Evolutionary conservation across 2,113 vertebrate species (phyloP).

Genomic region (Glareola pratincola): DNA sequence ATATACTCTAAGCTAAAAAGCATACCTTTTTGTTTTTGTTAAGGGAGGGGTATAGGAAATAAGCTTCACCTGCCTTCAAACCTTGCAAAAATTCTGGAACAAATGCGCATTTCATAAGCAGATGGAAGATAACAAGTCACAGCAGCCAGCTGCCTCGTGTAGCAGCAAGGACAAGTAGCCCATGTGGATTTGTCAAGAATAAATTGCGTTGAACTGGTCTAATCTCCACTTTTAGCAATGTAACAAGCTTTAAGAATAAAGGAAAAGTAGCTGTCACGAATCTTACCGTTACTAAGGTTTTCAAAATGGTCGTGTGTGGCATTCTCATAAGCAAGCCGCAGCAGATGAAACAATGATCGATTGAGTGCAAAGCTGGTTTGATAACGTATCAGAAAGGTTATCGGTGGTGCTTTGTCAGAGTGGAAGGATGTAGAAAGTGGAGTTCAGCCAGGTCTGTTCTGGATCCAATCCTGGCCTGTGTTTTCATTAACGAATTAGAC

Average conservation of each 20-base stretch:
- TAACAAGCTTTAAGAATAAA: background rate
- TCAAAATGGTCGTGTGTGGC: background rate
- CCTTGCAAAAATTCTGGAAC: background rate
- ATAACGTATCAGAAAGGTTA: background rate
- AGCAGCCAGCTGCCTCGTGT: background rate
- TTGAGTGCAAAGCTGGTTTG: background rate
- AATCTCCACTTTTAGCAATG: background rate
- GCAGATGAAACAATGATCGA: conserved; percentile 1
- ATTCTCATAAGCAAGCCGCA: background rate
- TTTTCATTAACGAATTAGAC: conserved; percentile 34
- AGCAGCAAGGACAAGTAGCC: background rate
- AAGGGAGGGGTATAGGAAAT: background rate
- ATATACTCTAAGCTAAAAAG: background rate
- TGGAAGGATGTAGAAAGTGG: background rate
- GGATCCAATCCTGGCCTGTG: background rate
- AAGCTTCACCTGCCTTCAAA: background rate
- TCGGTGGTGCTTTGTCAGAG: background rate
- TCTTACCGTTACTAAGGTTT: background rate
- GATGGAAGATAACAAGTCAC: background rate
- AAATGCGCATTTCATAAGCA: background rate
- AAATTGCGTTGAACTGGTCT: conserved; percentile 34
- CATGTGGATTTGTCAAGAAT: background rate
- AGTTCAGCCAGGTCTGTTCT: conserved; percentile 7
- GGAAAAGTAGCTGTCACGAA: background rate
- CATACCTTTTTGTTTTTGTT: background rate